A percentile compares a stretch with the other conserved stretches of the same genome.
These are phyloP conservation scores for Discoglossus pictus DNA, from an alignment of 2,797 vertebrate species.

Conservation along the genomic window DNA sequence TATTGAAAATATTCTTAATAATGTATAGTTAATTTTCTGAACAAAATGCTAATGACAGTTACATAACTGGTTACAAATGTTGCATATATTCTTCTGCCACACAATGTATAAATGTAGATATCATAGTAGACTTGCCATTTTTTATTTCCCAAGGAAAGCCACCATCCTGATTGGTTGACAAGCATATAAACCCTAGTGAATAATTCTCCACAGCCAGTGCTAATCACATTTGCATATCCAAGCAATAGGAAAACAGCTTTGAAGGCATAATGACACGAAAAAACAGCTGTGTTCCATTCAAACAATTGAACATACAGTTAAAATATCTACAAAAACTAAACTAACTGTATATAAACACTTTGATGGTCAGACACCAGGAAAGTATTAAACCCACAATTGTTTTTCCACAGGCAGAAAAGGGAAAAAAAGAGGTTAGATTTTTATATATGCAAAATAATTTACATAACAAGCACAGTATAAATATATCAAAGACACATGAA, in stretches of 20 bases:
- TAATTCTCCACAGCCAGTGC: slow-evolving; percentile 41
- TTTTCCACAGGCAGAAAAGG: neutral
- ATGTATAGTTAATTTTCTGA: slow-evolving; percentile 63
- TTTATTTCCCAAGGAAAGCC: slow-evolving; percentile 25
- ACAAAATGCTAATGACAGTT: neutral
- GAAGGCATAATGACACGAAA: slow-evolving; percentile 33
- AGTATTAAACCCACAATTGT: neutral
- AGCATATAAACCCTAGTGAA: slow-evolving; percentile 28
- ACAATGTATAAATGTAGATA: slow-evolving; percentile 37
- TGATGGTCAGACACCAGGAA: slow-evolving; percentile 1
- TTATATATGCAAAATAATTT: neutral
- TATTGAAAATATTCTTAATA: slow-evolving; percentile 54
- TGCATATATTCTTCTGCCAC: neutral
- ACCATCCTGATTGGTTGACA: slow-evolving; percentile 39
- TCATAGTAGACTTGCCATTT: slow-evolving; percentile 27
- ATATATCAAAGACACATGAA: neutral
- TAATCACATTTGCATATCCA: slow-evolving; percentile 50
- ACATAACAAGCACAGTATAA: neutral
- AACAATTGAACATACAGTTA: slow-evolving; percentile 45
- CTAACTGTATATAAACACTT: slow-evolving; percentile 37
- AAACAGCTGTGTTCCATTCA: slow-evolving; percentile 41
- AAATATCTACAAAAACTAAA: slow-evolving; percentile 22
- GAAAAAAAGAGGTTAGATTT: slow-evolving; percentile 1
- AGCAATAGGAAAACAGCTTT: slow-evolving; percentile 41
- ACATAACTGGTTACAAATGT: neutral